Percentiles rank a stretch among this genome's conserved stretches.
Evolutionary conservation across 2,888 invertebrate species (phyloP).

Genomic region (Drosophila fulvimacula): DNA sequence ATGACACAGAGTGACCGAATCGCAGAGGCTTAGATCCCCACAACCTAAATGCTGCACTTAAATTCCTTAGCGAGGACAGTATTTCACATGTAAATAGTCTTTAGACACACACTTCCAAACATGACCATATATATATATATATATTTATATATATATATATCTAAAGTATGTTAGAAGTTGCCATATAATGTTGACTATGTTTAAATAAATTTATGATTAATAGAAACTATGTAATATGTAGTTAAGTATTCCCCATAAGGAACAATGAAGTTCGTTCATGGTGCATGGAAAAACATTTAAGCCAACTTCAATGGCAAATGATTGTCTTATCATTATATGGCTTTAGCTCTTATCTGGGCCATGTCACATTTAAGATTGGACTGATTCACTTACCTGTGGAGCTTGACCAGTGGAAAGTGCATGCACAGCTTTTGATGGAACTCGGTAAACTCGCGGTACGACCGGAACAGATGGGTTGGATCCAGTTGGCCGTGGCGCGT

Average conservation of each 20-base stretch:
- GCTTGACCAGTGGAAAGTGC: conserved; percentile 95
- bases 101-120: conserved; percentile 7
- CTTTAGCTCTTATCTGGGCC: background rate
- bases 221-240: background rate
- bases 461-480: conserved; percentile 94
- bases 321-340: background rate
- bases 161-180: conserved; percentile 33
- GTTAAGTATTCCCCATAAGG: background rate
- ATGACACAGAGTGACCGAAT: background rate
- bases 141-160: conserved; percentile 15
- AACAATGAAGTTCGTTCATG: background rate
- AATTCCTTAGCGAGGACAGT: conserved; percentile 72
- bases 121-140: conserved; percentile 14
- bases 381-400: conserved; percentile 90
- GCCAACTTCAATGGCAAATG: background rate
- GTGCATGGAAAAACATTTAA: background rate
- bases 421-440: conserved; percentile 96
- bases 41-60: conserved; percentile 32
- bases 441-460: conserved; percentile 98
- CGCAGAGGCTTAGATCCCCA: conserved; percentile 55
- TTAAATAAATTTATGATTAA: conserved; percentile 49
- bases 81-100: conserved; percentile 62
- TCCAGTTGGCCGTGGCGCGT: conserved; percentile 94
- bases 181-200: conserved; percentile 59
- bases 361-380: background rate